Evolutionary conservation across 2,113 vertebrate species (phyloP).

Genomic region (Neolamprologus falcicula): DNA sequence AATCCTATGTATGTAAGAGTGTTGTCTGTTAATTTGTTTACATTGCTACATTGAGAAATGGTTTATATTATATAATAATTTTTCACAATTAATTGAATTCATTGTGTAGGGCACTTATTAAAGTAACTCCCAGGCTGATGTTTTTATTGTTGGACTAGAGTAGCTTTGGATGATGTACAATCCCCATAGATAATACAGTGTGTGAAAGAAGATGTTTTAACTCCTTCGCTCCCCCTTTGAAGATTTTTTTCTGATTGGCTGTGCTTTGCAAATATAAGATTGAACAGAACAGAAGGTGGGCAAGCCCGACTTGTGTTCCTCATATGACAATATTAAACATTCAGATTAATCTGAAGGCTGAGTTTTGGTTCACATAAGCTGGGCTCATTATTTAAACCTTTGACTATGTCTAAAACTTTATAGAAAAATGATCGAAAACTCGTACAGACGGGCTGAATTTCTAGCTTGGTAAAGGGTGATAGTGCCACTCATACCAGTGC

Average conservation of each 20-base stretch:
- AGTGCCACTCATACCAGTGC: neutral
- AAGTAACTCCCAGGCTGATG: neutral
- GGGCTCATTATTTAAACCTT: neutral
- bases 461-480: neutral
- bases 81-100: neutral
- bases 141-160: neutral
- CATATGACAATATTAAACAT: neutral
- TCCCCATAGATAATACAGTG: neutral
- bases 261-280: neutral
- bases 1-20: slow-evolving; percentile 71
- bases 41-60: neutral
- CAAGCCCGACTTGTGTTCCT: neutral
- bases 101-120: neutral
- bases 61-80: neutral
- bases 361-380: neutral
- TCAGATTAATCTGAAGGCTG: neutral
- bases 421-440: neutral
- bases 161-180: neutral
- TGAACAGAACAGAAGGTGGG: neutral
- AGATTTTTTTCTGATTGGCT: neutral
- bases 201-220: neutral
- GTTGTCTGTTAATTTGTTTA: neutral
- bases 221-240: neutral
- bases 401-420: neutral
- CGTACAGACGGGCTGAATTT: neutral